Evolutionary conservation across 2,888 invertebrate genomes (phyloP), one percentile per base, ranked within the genome.

Genomic region (Cephus sareptanus): DNA sequence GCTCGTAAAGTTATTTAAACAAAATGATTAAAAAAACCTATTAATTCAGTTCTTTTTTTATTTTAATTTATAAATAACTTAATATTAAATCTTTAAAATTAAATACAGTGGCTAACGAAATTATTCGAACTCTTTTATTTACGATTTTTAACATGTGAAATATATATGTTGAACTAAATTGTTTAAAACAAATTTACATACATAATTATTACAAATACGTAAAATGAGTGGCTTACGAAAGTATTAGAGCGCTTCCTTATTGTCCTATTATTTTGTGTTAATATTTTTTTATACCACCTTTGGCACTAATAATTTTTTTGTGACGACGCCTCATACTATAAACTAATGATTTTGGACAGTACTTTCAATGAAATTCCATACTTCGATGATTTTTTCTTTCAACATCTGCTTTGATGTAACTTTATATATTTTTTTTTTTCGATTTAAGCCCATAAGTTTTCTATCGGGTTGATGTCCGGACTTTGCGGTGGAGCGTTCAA

Each of bases 381-480:
- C 13, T 69, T 69, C 11, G 1, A 69, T 30, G n/a, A 70, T 15
- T 70, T 4, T 70, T 70, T 70, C 4, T 70, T 34, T 74, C 34
- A 74, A 34, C 30, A n/a, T 74, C 13, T 31, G 31, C 15, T 74
- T 74, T 30, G 74, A 70, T 70, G 70, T 70, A 31, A 70, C 13
- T 31, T 70, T 13, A 70, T 13, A 70, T 31, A 12, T 13, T 1
- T 30, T 70, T 70, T 34, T 73, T 74, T 31, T 11, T 15, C 74
- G 33, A 74, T 30, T 11, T 34, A 3, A 11, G 74, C 11, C 74
- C 74, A 74, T 74, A 74, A 23, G 6, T 74, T 13, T 23, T 74
- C 74, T 30, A 74, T 74, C 13, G 74, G 23, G 12, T 74, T 74
- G 31, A 74, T 74, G 23, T 75, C 68, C 35, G 40, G 68, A n/a